Evolutionary conservation across 2,113 vertebrate species (phyloP), one percentile per base, ranked within the genome.

Genomic region (Oceanites oceanicus): DNA sequence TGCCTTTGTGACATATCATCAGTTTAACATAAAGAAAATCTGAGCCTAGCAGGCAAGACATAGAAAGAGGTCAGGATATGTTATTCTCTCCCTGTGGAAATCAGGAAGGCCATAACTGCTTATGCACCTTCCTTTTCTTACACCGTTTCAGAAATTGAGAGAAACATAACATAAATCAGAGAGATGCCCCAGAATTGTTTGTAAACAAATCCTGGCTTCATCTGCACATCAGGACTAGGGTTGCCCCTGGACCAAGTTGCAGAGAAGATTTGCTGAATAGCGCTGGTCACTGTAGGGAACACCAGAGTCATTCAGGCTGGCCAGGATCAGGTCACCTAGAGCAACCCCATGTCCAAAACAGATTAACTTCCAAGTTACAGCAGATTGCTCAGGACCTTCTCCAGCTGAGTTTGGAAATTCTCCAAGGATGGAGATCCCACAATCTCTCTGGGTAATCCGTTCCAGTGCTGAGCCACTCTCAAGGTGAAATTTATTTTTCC

Each of bases 71-170:
- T 62, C 6, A 5, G 42, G 38, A 42, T 40, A 36, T 16, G 15
- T 52, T 83, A 19, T 53, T 70, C 36, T 61, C 63, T 59, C 29
- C 15, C 22, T 42, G 14, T 27, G 6, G 45, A 84, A 66, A 58
- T 15, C 10, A 47, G 21, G 25, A 30, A 59, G 17, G 12, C 20
- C 14, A 14, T 25, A 56, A 6, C 27, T 61, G 22, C 26, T 74
- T 61, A 16, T 0, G 0, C 3, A n/a, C 4, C 17, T 68, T 76
- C 20, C 11, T 62, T 65, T 77, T 42, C 49, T 55, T 53, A 36
- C 0, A 0, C 1, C 0, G 0, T 53, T 85, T 42, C 56, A 82
- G 42, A 87, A 94, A 81, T 6, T 10, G 44, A 45, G 21, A 53
- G 14, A 61, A 89, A 52, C 38, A 13, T 15, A 55, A 36, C 1